Percentiles rank a stretch among this genome's conserved stretches.
These are phyloP conservation scores for Cyrtodaria siliqua DNA, from an alignment of 2,888 invertebrate species.

Conservation along the genomic window DNA sequence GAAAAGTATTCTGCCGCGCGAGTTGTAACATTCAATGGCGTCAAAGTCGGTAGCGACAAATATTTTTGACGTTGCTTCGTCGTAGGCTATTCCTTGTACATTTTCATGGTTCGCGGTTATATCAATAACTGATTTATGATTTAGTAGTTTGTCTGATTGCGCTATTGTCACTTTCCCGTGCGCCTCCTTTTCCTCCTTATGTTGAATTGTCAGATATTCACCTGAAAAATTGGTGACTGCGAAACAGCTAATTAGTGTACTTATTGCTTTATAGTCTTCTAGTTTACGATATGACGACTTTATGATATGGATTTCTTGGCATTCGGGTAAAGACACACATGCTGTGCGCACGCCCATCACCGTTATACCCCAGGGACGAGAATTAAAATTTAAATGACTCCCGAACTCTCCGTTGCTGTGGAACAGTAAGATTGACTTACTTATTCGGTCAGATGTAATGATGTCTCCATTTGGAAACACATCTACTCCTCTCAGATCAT, in stretches of 20 bases:
- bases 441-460: constrained; percentile 42
- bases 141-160: constrained; percentile 40
- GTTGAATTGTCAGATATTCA: constrained; percentile 47
- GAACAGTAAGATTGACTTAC: constrained; percentile 48
- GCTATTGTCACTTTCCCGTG: constrained; percentile 49
- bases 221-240: constrained; percentile 50
- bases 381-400: constrained; percentile 44
- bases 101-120: constrained; percentile 24
- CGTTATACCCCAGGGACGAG: constrained; percentile 45
- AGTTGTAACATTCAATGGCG: constrained; percentile 48
- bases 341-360: constrained; percentile 46
- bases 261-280: constrained; percentile 37
- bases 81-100: constrained; percentile 49
- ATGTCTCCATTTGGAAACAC: constrained; percentile 50
- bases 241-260: constrained; percentile 48
- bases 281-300: constrained; percentile 35
- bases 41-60: constrained; percentile 51
- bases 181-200: constrained; percentile 46
- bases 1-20: constrained; percentile 36
- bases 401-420: constrained; percentile 49
- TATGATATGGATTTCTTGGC: constrained; percentile 36
- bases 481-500: constrained; percentile 48
- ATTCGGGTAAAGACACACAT: constrained; percentile 43
- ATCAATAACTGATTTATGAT: constrained; percentile 33
- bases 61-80: constrained; percentile 41